phyloP scores from a whole-genome alignment of 2,797 vertebrate genomes.

The Tadarida brasiliensis region DNA sequence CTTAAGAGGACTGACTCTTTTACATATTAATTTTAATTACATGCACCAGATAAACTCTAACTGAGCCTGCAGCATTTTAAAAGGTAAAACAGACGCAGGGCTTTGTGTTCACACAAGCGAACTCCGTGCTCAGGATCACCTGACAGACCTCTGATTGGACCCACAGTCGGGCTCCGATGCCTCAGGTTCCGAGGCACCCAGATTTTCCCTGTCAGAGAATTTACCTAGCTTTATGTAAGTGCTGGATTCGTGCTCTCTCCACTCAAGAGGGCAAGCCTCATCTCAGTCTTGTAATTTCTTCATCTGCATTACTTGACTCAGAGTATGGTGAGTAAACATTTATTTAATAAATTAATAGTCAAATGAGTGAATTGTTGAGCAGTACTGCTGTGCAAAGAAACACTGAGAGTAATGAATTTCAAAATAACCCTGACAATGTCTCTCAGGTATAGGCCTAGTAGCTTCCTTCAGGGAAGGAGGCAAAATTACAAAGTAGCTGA shows the following conservation, averaged over 20 bases:
- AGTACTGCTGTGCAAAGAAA: background rate
- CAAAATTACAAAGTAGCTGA: constrained; percentile 4
- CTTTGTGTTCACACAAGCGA: background rate
- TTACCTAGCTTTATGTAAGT: no score
- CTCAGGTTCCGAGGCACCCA: background rate
- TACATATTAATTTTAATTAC: background rate
- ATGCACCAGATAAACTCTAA: background rate
- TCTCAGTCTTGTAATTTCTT: background rate
- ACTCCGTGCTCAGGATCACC: background rate
- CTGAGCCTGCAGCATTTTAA: background rate
- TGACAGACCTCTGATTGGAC: background rate
- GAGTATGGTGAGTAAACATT: background rate
- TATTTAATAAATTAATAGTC: background rate
- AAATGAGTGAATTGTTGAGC: background rate
- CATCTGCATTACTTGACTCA: background rate
- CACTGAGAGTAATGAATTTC: background rate
- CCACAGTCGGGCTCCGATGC: background rate
- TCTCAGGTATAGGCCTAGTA: background rate
- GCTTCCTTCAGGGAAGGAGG: background rate
- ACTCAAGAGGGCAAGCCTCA: background rate
- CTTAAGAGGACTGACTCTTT: background rate
- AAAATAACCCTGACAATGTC: background rate
- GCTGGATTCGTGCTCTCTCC: background rate
- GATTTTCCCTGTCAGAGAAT: background rate
- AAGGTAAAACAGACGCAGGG: background rate